Evolutionary conservation across 2,797 vertebrate genomes (phyloP).

Genomic region (Peromyscus attwateri): DNA sequence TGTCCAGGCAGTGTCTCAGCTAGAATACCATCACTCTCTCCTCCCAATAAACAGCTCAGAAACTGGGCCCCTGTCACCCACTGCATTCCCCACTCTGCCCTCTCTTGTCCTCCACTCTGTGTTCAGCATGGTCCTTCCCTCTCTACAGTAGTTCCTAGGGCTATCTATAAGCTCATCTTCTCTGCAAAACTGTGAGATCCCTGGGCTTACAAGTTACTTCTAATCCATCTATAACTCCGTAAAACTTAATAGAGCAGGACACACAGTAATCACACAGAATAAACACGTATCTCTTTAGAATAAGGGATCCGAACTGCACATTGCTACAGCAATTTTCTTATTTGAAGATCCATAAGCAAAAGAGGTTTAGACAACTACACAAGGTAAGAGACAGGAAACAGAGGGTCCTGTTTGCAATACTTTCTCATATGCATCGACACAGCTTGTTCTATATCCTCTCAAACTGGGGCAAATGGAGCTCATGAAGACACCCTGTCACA

Average conservation of each 20-base stretch:
- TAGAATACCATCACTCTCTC: neutral
- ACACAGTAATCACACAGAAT: neutral
- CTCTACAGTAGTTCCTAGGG: rapidly evolving
- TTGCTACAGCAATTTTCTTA: neutral
- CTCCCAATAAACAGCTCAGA: neutral
- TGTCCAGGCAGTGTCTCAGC: neutral
- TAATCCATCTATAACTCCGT: neutral
- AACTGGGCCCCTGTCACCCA: rapidly evolving
- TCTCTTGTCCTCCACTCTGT: no score
- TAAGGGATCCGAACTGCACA: neutral
- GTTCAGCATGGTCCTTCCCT: no score
- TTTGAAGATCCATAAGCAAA: neutral
- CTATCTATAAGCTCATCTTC: rapidly evolving
- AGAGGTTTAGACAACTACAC: neutral
- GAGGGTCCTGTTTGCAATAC: neutral
- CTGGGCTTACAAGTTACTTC: neutral
- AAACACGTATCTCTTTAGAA: neutral
- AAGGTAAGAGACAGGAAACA: no score
- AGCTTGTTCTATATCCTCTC: neutral
- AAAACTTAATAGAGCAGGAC: rapidly evolving
- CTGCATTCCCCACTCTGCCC: neutral
- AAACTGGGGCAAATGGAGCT: neutral
- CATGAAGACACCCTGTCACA: neutral
- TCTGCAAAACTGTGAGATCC: neutral
- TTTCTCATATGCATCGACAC: rapidly evolving